Evolutionary conservation across 2,888 invertebrate species (phyloP).

Genomic region (Lycaena phlaeas): DNA sequence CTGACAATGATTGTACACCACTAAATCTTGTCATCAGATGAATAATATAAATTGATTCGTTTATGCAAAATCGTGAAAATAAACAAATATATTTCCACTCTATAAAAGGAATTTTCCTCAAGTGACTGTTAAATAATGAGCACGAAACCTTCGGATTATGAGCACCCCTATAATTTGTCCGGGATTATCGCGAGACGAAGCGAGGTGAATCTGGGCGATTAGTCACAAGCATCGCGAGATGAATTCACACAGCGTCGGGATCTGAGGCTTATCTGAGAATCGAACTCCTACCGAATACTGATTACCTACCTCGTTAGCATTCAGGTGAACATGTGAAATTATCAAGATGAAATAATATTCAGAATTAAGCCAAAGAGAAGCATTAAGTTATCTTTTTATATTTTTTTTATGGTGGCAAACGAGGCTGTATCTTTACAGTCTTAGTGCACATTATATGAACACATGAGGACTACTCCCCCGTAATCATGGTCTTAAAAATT

Average conservation of each 20-base stretch:
- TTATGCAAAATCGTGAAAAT: too few relatives aligned
- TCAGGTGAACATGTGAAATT: constrained; percentile 55
- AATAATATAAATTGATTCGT: too few relatives aligned
- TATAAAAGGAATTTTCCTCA: constrained; percentile 29
- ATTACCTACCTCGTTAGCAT: constrained; percentile 49
- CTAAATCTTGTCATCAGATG: too few relatives aligned
- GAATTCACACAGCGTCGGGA: constrained; percentile 31
- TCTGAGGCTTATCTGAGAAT: constrained; percentile 43
- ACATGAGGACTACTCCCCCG: too few relatives aligned
- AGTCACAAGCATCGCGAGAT: constrained; percentile 66
- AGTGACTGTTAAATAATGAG: constrained; percentile 57
- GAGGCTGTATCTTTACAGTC: too few relatives aligned
- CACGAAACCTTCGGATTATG: constrained; percentile 42
- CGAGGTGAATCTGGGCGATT: constrained; percentile 63
- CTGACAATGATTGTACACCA: too few relatives aligned
- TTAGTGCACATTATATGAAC: too few relatives aligned
- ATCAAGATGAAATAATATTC: constrained; percentile 44
- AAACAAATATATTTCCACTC: too few relatives aligned
- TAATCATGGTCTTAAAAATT: too few relatives aligned
- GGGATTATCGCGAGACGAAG: constrained; percentile 64
- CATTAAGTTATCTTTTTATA: too few relatives aligned
- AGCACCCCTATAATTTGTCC: constrained; percentile 65
- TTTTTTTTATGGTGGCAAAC: too few relatives aligned
- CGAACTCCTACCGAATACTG: constrained; percentile 60
- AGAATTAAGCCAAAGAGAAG: too few relatives aligned